These are phyloP conservation scores for Drosophila pullipes DNA, from an alignment of 2,888 invertebrate species.

Conservation along the genomic window DNA sequence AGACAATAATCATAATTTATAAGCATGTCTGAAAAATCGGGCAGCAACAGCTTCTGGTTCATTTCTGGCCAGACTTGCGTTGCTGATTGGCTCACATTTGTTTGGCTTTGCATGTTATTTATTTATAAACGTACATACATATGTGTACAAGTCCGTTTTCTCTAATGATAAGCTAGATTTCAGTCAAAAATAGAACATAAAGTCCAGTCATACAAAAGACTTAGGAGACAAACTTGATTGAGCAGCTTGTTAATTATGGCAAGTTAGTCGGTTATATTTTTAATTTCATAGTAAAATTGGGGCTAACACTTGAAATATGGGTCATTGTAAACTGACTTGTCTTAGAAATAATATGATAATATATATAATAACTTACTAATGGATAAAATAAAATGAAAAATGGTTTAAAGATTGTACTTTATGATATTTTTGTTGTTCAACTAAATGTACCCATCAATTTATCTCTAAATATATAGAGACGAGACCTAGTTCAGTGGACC, in stretches of 20 bases:
- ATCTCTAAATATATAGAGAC: not conserved
- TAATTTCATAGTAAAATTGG: slow-evolving; percentile 5
- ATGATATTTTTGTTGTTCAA: slow-evolving; percentile 18
- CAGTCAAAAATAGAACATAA: slow-evolving; percentile 25
- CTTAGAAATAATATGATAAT: not conserved
- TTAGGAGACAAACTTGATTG: slow-evolving; percentile 34
- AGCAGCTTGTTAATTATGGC: slow-evolving; percentile 30
- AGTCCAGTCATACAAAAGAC: slow-evolving; percentile 38
- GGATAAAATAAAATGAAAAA: slow-evolving; percentile 8
- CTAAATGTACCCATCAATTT: slow-evolving; percentile 9
- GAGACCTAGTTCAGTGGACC: slow-evolving; percentile 5
- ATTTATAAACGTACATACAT: slow-evolving; percentile 22
- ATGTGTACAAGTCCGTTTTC: slow-evolving; percentile 5
- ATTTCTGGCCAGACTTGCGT: slow-evolving; percentile 22
- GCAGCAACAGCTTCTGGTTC: slow-evolving; percentile 44
- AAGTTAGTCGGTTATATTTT: slow-evolving; percentile 28
- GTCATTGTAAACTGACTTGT: not conserved
- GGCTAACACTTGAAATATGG: not conserved
- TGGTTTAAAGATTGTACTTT: slow-evolving; percentile 26
- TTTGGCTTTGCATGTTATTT: slow-evolving; percentile 57
- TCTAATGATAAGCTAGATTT: slow-evolving; percentile 55
- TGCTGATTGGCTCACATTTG: slow-evolving; percentile 65
- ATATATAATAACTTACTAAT: slow-evolving; percentile 1
- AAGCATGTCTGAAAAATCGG: slow-evolving; percentile 63
- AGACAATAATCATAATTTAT: slow-evolving; percentile 73